Evolutionary conservation across 2,113 vertebrate species (phyloP).

Genomic region (Zosterops pallidus): DNA sequence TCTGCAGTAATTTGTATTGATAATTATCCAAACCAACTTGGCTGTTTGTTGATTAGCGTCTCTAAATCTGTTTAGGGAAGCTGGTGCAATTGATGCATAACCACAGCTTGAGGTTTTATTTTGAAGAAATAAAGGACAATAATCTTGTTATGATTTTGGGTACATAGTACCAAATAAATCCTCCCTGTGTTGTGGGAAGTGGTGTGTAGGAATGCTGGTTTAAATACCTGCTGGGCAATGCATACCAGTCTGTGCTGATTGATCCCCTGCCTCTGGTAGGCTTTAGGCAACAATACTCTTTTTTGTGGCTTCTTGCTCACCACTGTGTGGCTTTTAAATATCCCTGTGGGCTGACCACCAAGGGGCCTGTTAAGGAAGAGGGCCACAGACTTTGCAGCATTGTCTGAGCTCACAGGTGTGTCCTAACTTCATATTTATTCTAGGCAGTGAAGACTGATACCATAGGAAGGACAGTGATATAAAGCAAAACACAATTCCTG

Average conservation of each 20-base stretch:
- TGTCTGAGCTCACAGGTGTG: background rate
- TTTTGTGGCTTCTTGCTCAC: background rate
- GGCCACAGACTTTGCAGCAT: background rate
- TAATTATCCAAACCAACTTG: background rate
- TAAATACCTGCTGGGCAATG: background rate
- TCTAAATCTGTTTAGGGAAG: background rate
- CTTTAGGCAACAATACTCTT: background rate
- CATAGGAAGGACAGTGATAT: background rate
- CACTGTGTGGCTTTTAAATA: background rate
- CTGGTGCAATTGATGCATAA: background rate
- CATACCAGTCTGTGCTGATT: background rate
- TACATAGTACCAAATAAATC: background rate
- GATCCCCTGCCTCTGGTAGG: background rate
- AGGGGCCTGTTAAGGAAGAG: background rate
- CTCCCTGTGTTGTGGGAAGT: background rate
- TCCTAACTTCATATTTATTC: background rate
- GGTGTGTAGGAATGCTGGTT: background rate
- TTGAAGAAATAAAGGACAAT: background rate
- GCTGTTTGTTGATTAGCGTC: background rate
- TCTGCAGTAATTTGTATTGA: background rate
- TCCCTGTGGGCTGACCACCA: background rate
- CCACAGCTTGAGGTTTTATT: background rate
- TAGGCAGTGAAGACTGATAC: background rate
- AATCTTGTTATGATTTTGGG: background rate
- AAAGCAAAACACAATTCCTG: background rate